Evolutionary conservation across 2,888 invertebrate genomes (phyloP), one percentile per base, ranked within the genome.

Genomic region (Sesia bembeciformis): DNA sequence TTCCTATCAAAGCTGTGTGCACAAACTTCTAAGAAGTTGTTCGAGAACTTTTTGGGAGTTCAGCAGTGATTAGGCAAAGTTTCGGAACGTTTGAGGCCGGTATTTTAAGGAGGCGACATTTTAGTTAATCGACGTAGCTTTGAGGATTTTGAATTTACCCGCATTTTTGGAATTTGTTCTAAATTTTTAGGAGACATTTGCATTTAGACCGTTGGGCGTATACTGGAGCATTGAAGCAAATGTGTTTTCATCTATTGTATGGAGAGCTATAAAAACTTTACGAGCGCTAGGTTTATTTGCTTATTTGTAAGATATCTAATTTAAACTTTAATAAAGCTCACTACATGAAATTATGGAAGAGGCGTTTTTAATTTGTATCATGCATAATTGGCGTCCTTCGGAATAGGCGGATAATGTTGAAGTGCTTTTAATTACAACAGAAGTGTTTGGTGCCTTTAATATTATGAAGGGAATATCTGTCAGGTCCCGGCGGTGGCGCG

Each of bases 381-480:
- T 23, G 23, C 23, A 72, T 80, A 78, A 84, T 81, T 81, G 80
- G 70, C 70, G 68, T 70, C 74, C 71, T 71, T 74, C 74, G 73
- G 73, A 74, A 74, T 74, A 70, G 78, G 68, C 72, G 72, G 77
- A 76, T 75, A 76, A 75, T 79, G 77, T 78, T 80, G 69, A 76
- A 82, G 81, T 79, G 77, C 75, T 80, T 79, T 79, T 77, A 81
- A 78, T 62, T 62, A 59, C 55, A 51, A 56, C 50, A 56, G 59
- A 58, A 60, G 56, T 79, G 81, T 80, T 83, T 76, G 78, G 75
- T 67, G 71, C 64, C 67, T 71, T 74, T 74, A 76, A 80, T 79
- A 79, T 80, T 76, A 77, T 72, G 79, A 72, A 65, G 69, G 74
- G 76, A 76, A 73, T 81, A 78, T 79, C 80, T 77, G 76, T 71